These are phyloP conservation scores for Coracias cyanogaster DNA, from an alignment of 2,797 vertebrate species.

Conservation along the genomic window DNA sequence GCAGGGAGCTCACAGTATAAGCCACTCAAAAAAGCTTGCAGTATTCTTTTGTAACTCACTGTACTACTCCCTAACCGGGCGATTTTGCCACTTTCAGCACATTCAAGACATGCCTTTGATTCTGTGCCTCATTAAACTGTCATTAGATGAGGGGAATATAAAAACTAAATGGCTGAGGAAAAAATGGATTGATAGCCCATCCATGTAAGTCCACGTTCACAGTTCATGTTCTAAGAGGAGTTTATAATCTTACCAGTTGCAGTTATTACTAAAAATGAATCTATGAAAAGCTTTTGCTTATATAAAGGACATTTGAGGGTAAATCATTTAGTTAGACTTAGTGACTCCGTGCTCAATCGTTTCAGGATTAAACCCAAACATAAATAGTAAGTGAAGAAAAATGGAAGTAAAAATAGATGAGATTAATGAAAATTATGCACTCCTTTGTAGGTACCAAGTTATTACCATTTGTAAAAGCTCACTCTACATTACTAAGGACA, in stretches of 20 bases:
- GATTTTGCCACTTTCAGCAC: constrained; percentile 63
- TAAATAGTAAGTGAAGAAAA: not conserved
- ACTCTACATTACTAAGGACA: not conserved
- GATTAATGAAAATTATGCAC: not conserved
- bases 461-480: not conserved
- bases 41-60: constrained; percentile 66
- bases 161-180: constrained; percentile 63
- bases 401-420: not conserved
- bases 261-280: not conserved
- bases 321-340: not conserved
- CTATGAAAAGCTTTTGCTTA: not conserved
- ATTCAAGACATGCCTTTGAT: constrained; percentile 61
- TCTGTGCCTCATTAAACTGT: constrained; percentile 76
- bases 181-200: constrained; percentile 38
- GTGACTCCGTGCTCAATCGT: not conserved
- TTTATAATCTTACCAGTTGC: constrained; percentile 45
- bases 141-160: constrained; percentile 65
- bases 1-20: constrained; percentile 35
- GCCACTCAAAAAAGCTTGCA: constrained; percentile 29
- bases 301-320: not conserved
- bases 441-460: not conserved
- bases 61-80: constrained; percentile 20
- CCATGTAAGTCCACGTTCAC: constrained; percentile 2
- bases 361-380: not conserved
- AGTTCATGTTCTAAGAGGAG: constrained; percentile 42